Evolutionary conservation across 2,113 vertebrate genomes (phyloP).

Genomic region (Rhinolophus sinicus): DNA sequence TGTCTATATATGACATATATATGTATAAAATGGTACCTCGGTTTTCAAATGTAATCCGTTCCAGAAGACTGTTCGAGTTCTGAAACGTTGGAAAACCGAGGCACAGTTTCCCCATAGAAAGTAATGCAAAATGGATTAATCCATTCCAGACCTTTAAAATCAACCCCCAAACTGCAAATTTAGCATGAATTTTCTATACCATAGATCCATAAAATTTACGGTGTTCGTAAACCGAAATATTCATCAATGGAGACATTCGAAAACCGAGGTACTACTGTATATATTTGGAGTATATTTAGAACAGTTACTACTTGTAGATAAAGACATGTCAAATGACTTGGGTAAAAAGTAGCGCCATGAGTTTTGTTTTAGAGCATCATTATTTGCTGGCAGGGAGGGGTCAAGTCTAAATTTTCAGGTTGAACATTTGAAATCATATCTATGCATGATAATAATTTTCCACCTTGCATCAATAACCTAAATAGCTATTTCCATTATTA

Average conservation of each 20-base stretch:
- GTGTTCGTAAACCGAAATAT: too few species aligned
- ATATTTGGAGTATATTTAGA: neutral
- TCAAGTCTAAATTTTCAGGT: neutral
- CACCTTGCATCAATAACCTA: neutral
- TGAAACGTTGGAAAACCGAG: too few species aligned
- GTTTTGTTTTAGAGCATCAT: conserved; percentile 6
- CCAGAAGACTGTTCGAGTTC: too few species aligned
- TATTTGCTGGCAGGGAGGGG: neutral
- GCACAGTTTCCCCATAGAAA: too few species aligned
- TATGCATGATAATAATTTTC: neutral
- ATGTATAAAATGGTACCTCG: too few species aligned
- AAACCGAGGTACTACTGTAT: neutral
- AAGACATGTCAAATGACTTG: neutral
- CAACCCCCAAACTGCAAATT: too few species aligned
- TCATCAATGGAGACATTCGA: too few species aligned
- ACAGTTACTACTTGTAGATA: neutral
- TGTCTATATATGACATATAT: neutral
- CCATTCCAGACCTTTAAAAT: too few species aligned
- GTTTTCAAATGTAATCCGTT: too few species aligned
- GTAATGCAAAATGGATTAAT: too few species aligned
- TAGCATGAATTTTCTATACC: too few species aligned
- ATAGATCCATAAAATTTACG: too few species aligned
- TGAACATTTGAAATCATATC: conserved; percentile 16
- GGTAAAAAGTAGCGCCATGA: neutral
- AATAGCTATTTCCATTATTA: neutral